A percentile compares a stretch with the other conserved stretches of the same genome.
Evolutionary conservation across 37 sponge, comb jelly and placozoan species (phyloP).

Genomic region (Ephydatia muelleri): DNA sequence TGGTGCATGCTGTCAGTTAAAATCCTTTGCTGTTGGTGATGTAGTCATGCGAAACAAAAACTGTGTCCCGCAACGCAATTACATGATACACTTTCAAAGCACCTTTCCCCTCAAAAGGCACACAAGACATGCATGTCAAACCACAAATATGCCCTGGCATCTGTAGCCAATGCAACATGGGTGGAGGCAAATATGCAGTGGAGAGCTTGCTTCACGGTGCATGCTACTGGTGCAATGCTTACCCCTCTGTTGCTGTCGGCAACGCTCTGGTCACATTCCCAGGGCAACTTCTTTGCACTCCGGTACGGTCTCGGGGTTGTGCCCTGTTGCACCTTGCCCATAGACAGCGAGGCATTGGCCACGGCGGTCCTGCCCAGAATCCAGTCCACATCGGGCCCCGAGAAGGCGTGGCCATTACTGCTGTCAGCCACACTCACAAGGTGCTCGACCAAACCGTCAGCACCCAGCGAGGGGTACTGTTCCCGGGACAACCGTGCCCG

Average conservation of each 20-base stretch:
- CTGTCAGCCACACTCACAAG: slow-evolving; percentile 24
- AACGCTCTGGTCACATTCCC: slow-evolving; percentile 49
- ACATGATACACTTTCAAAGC: not conserved
- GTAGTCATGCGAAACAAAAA: not conserved
- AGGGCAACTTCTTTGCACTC: slow-evolving; percentile 78
- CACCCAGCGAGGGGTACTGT: slow-evolving; percentile 35
- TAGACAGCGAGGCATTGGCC: not conserved
- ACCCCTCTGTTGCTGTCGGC: not conserved
- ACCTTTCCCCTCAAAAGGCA: not conserved
- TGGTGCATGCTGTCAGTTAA: no score
- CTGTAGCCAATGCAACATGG: no score
- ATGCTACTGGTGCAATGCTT: not conserved
- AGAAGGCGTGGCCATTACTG: not conserved
- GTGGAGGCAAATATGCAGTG: not conserved
- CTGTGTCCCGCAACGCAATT: not conserved
- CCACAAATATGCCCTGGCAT: no score
- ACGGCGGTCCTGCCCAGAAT: slow-evolving; percentile 45
- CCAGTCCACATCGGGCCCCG: slow-evolving; percentile 82
- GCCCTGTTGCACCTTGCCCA: not conserved
- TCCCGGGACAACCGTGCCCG: slow-evolving; percentile 61
- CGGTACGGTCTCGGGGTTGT: slow-evolving; percentile 53
- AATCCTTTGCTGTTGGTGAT: not conserved
- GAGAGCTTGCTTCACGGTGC: not conserved
- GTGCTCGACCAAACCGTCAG: slow-evolving; percentile 78
- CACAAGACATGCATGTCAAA: not conserved